Percentiles rank a stretch among this genome's conserved stretches.
These are phyloP conservation scores for Pseudopipra pipra DNA, from an alignment of 2,113 vertebrate genomes.

Conservation along the genomic window DNA sequence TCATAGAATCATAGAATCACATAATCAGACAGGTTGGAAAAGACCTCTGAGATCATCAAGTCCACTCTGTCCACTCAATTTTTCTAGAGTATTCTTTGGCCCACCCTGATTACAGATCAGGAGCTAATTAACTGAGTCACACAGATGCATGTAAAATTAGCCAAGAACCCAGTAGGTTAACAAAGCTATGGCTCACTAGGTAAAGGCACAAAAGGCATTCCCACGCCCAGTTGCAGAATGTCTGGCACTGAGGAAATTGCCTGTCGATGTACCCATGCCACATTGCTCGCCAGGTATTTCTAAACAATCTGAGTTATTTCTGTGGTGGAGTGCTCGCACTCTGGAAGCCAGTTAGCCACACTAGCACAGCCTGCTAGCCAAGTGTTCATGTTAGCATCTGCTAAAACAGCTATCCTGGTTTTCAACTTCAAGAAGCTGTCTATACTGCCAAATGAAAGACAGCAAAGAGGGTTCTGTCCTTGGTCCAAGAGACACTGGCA, in stretches of 20 bases:
- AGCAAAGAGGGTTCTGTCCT: neutral
- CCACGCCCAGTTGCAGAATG: neutral
- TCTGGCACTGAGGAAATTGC: neutral
- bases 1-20: too few species aligned
- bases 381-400: neutral
- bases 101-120: neutral
- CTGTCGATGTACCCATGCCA: fast-evolving
- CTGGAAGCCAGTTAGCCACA: neutral
- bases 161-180: neutral
- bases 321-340: neutral
- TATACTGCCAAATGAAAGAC: neutral
- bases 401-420: neutral
- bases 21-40: too few species aligned
- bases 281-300: neutral
- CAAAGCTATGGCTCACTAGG: neutral
- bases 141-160: neutral
- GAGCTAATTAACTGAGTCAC: neutral
- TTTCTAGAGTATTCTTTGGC: neutral
- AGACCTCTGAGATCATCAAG: too few species aligned
- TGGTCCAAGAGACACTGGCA: neutral
- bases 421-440: neutral
- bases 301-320: neutral
- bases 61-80: neutral
- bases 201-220: neutral
- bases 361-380: neutral